Conservation (phyloP, 2,797 vertebrate species). For the Gastrophryne carolinensis region DNA sequence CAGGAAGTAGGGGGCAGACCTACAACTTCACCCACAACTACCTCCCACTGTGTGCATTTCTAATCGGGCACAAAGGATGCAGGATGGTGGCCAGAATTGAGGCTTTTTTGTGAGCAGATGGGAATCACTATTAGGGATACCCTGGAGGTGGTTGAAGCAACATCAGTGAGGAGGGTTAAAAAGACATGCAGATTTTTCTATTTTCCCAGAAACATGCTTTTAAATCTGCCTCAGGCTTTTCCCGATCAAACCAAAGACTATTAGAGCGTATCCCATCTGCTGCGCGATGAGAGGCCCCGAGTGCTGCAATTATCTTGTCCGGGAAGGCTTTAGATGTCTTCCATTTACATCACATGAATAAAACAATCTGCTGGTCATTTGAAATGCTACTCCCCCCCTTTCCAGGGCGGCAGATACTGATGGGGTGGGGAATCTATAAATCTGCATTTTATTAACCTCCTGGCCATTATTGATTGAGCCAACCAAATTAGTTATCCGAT, state of each 20-base stretch:
- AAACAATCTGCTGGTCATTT: not conserved
- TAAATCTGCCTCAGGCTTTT: not conserved
- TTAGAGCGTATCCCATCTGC: not conserved
- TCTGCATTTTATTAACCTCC: constrained; percentile 11
- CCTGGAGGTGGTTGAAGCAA: no score
- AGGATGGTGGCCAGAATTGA: no score
- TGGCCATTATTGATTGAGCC: not conserved
- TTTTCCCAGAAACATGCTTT: no score
- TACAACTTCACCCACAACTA: no score
- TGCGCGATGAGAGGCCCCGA: not conserved
- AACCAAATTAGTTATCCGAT: not conserved
- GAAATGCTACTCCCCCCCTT: not conserved
- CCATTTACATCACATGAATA: not conserved
- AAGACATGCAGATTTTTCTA: no score
- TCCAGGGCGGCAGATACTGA: not conserved
- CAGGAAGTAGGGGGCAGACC: no score
- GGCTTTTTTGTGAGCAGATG: no score
- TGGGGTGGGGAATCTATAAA: not conserved
- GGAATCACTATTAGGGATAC: no score
- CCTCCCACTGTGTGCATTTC: no score
- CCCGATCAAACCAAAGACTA: not conserved
- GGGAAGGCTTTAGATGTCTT: not conserved
- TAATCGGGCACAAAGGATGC: no score
- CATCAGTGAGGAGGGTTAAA: no score
- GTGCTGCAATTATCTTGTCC: not conserved